Percentiles rank a stretch among this genome's conserved stretches.
Conservation (phyloP, 1,140 invertebrate species). For the Andrena cerasifolii region DNA sequence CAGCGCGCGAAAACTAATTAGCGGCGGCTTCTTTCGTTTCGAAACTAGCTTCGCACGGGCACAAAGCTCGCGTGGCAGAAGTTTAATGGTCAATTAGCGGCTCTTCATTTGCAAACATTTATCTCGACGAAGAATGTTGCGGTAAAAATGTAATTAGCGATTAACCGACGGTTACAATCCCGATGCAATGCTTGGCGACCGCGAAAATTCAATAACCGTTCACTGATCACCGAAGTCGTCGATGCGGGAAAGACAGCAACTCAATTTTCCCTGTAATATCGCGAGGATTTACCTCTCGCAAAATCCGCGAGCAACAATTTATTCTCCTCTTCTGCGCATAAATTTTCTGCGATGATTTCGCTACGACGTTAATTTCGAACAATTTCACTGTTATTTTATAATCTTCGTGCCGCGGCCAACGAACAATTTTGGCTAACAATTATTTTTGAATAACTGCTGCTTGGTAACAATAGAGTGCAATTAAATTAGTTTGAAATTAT, state of each 20-base stretch:
- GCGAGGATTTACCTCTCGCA: conserved; percentile 7
- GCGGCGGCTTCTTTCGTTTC: not conserved
- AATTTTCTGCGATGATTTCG: not conserved
- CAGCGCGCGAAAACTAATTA: not conserved
- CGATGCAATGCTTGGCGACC: not conserved
- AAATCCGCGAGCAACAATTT: not conserved
- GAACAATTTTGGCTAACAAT: too few relatives aligned
- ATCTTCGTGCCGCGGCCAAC: not conserved
- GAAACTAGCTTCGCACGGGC: not conserved
- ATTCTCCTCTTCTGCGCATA: not conserved
- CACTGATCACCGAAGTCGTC: not conserved
- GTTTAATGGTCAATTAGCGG: not conserved
- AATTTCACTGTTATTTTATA: not conserved
- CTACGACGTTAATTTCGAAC: not conserved
- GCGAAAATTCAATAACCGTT: conserved; percentile 31
- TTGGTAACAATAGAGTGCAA: too few relatives aligned
- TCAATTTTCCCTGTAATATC: conserved; percentile 29
- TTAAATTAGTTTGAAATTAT: too few relatives aligned
- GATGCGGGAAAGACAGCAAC: conserved; percentile 6
- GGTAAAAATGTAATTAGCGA: conserved; percentile 18
- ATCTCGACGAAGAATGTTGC: not conserved
- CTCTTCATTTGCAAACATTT: not conserved
- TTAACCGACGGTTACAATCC: conserved; percentile 5
- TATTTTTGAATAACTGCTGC: too few relatives aligned
- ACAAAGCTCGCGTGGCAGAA: not conserved